Evolutionary conservation across 1,140 invertebrate genomes (phyloP), one percentile per base, ranked within the genome.

Genomic region (Aphis craccivora): DNA sequence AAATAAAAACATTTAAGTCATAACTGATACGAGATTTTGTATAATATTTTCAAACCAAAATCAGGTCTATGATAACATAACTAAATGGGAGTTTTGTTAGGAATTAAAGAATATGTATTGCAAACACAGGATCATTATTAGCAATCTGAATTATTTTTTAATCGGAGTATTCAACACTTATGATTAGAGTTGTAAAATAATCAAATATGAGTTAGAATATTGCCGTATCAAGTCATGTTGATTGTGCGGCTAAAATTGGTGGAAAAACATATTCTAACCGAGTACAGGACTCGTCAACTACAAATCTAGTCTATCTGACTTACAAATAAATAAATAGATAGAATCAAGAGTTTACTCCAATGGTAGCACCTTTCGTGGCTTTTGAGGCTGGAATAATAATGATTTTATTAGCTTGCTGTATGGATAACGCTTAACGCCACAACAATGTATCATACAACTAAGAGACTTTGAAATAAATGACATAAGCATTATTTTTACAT

Each of bases 261-360:
- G 43, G 45, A 84, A 40, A 81, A 92, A 92, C 45, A 83, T 92
- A 83, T 92, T 83, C 81, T n/a, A 84, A 84, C 14, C 81, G 51
- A 51, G 48, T 86, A n/a, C 25, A 91, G 23, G 43, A 76, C 55
- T 91, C 37, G 90, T 91, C 25, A 40, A 91, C 30, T 88, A 89
- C 35, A 60, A 55, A 30, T 40, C 35, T 37, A 30, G 45, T 45
- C 55, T 51, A 22, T 40, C 45, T 45, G 23, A 93, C 91, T 93
- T 93, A 93, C 91, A 93, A 93, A 93, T 93, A 37, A 92, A 93
- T 93, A 93, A 93, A 93, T 93, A 93, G 91, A 93, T 86, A 93
- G 43, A 93, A 93, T 93, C 76, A 84, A 84, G 48, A 93, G 23
- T 83, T 93, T 93, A 93, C 91, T 93, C 91, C 91, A 93, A 37